Evolutionary conservation across 1,140 invertebrate species (phyloP), one percentile per base, ranked within the genome.

Genomic region (Zaprionus vittiger): DNA sequence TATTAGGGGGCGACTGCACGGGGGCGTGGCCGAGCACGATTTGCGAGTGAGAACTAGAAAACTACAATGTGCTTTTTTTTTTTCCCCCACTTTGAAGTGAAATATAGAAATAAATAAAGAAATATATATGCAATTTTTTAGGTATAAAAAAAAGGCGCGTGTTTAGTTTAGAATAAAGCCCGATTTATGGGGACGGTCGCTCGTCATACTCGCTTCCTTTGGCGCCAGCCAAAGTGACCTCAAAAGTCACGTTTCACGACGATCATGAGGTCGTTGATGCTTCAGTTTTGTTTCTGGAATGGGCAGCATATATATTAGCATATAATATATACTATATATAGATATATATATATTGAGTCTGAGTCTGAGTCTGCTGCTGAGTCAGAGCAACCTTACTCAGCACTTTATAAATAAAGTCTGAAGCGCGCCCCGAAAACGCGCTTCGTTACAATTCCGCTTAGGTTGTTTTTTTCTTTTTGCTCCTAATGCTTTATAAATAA

Each of bases 231-330:
- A 47, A 44, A 31, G n/a, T 68, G 61, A 70, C 61, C 62, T 44
- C 54, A 38, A 47, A 55, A 67, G 80, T 79, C 83, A 87, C 84
- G 83, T 89, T 80, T 77, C 54, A 37, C 6, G 37, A 24, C 44
- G 73, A 69, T 67, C 41, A 57, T 70, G 9, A 52, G 44, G 28
- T 67, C 59, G 56, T 67, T 70, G 68, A 68, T 67, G 22, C 34
- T 44, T 44, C 31, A 77, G 31, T 34, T 3, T 0, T 17, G 55
- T 55, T 4, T 26, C 54, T 17, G 57, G 61, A 59, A 59, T 55
- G 22, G 20, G 52, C 15, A 44, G 38, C 31, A 72, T 65, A 73
- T 65, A 37, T 52, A 28, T 14, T 15, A 24, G 24, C 47, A 72
- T 57, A 63, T 17, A 38, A 22, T 47, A 41, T 63, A 73, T 65